A percentile compares a stretch with the other conserved stretches of the same genome.
phyloP scores from a whole-genome alignment of 2,113 vertebrate species.

The Alligator mississippiensis region DNA sequence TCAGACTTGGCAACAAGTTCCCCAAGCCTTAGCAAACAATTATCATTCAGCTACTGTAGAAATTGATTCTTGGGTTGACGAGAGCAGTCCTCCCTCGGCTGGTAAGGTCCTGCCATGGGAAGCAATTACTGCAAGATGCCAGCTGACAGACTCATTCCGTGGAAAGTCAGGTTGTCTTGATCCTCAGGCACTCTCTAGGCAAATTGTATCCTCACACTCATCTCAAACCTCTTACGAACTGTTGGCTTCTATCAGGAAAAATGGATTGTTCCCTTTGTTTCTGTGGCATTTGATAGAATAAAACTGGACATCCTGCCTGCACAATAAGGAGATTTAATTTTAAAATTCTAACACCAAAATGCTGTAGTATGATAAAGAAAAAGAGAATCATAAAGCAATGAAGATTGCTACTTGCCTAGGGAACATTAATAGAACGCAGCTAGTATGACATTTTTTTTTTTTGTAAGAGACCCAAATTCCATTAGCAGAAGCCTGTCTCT shows the following conservation, averaged over 20 bases:
- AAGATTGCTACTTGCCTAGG: conserved; percentile 72
- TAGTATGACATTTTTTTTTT: conserved; percentile 46
- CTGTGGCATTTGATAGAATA: conserved; percentile 83
- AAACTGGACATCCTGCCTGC: conserved; percentile 81
- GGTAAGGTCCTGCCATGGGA: conserved; percentile 96
- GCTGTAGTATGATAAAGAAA: conserved; percentile 75
- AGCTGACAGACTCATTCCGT: conserved; percentile 95
- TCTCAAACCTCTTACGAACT: conserved; percentile 93
- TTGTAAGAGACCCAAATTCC: conserved; percentile 64
- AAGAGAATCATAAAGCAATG: conserved; percentile 65
- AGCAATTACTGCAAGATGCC: conserved; percentile 97
- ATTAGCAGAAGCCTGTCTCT: conserved; percentile 53
- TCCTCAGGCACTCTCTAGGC: conserved; percentile 97
- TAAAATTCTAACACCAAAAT: conserved; percentile 78
- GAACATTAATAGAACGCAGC: conserved; percentile 53
- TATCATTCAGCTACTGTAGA: conserved; percentile 88
- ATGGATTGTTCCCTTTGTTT: conserved; percentile 93
- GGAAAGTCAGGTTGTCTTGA: conserved; percentile 88
- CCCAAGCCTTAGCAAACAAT: conserved; percentile 89
- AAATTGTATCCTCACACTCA: conserved; percentile 95
- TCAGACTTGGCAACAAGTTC: conserved; percentile 90
- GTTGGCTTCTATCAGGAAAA: conserved; percentile 92
- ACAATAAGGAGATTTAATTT: conserved; percentile 85
- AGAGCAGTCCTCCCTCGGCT: conserved; percentile 86
- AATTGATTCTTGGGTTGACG: conserved; percentile 91